Conservation (phyloP, 2,113 vertebrate species). For the Damaliscus lunatus region DNA sequence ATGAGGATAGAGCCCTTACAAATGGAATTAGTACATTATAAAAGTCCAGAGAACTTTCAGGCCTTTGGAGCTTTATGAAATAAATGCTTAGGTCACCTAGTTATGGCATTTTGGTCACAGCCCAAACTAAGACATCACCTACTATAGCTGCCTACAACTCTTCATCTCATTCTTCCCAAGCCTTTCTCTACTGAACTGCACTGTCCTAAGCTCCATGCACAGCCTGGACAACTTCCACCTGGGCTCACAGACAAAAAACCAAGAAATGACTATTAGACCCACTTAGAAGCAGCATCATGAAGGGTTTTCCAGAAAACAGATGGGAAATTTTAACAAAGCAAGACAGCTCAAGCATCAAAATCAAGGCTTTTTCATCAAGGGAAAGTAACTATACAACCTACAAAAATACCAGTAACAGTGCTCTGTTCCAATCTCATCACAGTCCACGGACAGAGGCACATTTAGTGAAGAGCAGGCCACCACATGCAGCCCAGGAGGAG, state of each 20-base stretch:
- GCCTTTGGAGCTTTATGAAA: neutral
- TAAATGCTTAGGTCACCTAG: neutral
- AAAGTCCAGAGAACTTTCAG: too few relatives aligned
- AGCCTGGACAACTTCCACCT: neutral
- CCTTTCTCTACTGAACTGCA: neutral
- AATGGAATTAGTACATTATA: neutral
- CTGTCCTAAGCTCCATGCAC: neutral
- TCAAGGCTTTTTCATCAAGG: neutral
- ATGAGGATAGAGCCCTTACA: neutral
- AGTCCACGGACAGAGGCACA: neutral
- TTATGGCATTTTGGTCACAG: neutral
- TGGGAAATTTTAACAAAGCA: neutral
- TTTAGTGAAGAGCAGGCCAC: neutral
- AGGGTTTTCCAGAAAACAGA: neutral
- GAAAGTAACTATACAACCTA: neutral
- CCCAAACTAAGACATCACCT: neutral
- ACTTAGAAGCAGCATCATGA: neutral
- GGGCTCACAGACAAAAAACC: neutral
- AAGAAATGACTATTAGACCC: neutral
- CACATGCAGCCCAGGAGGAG: neutral
- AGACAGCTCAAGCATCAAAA: neutral
- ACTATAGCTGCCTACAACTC: neutral
- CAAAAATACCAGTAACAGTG: neutral
- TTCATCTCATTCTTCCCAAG: neutral
- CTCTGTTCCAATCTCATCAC: neutral